A percentile compares a stretch with the other conserved stretches of the same genome.
phyloP scores from a whole-genome alignment of 2,113 vertebrate genomes.

The Catagonus wagneri region DNA sequence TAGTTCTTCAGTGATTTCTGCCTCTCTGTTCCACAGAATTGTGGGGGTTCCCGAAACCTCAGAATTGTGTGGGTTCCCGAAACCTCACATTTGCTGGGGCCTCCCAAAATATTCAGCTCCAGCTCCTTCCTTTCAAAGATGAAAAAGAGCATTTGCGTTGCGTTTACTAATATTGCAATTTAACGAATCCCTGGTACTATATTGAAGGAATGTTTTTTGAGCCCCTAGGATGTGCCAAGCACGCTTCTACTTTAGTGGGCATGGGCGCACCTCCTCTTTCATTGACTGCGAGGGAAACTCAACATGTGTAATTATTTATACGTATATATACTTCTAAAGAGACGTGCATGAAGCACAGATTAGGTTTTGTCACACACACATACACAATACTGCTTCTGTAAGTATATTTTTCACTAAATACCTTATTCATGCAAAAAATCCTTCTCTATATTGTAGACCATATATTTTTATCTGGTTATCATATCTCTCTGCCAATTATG shows the following conservation, averaged over 20 bases:
- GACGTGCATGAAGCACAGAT: background rate
- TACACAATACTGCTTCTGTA: background rate
- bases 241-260: background rate
- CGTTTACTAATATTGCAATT: background rate
- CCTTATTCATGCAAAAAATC: background rate
- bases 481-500: background rate
- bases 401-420: background rate
- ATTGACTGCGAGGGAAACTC: background rate
- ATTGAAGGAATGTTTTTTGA: background rate
- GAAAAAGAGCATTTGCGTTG: no score
- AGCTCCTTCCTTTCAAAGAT: background rate
- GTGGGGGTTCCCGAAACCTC: background rate
- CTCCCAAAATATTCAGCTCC: background rate
- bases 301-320: background rate
- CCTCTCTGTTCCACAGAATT: background rate
- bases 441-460: background rate
- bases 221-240: background rate
- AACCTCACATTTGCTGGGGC: background rate
- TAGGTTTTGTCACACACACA: background rate
- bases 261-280: background rate
- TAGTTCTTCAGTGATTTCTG: background rate
- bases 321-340: background rate
- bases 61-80: background rate
- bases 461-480: background rate
- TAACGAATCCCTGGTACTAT: background rate